Evolutionary conservation across 1,140 invertebrate genomes (phyloP).

Genomic region (Philotrypesis tridentata): DNA sequence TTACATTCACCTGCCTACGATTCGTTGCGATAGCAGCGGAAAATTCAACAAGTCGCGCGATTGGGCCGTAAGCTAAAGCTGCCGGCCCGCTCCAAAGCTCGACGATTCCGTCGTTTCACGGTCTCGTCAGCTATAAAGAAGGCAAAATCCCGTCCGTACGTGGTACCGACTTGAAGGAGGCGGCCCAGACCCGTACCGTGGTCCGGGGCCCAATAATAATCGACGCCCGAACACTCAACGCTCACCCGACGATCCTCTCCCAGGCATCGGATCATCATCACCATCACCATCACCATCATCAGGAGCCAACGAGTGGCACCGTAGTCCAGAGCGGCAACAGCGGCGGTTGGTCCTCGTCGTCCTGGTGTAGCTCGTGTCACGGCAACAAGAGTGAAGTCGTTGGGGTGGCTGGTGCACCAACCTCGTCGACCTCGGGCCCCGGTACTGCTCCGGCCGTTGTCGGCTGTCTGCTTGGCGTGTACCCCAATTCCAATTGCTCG

Average conservation of each 20-base stretch:
- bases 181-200: constrained; percentile 58
- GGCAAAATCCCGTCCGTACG: constrained; percentile 67
- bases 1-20: background rate
- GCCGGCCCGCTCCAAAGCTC: background rate
- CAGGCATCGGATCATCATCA: constrained; percentile 19
- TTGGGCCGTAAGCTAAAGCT: background rate
- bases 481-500: constrained; percentile 71
- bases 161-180: constrained; percentile 51
- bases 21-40: background rate
- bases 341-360: constrained; percentile 55
- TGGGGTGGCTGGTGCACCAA: constrained; percentile 67
- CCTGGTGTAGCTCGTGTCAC: constrained; percentile 67
- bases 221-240: constrained; percentile 52
- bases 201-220: constrained; percentile 57
- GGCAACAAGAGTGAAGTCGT: constrained; percentile 61
- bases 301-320: background rate
- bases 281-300: constrained; percentile 35
- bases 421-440: constrained; percentile 67
- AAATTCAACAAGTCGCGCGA: constrained; percentile 12
- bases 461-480: constrained; percentile 76
- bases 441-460: constrained; percentile 69
- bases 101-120: constrained; percentile 19
- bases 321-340: constrained; percentile 27
- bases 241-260: constrained; percentile 27
- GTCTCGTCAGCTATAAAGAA: constrained; percentile 46